Conservation (phyloP, 1,140 invertebrate species). For the Drosophila subpulchrella region DNA sequence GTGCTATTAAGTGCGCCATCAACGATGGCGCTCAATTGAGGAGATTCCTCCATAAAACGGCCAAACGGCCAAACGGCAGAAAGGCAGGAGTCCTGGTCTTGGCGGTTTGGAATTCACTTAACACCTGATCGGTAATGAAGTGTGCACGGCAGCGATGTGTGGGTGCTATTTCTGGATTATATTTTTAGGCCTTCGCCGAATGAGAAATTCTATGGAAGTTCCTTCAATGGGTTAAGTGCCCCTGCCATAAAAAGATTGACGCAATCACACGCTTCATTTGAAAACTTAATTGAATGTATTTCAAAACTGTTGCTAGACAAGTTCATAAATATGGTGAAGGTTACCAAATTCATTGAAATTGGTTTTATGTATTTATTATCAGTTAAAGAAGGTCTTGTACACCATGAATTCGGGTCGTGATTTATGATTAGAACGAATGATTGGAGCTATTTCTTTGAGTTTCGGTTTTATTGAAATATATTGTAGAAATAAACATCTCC, state of each 20-base stretch:
- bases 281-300: not conserved
- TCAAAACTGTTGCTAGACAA: not conserved
- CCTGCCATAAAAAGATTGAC: not conserved
- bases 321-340: not conserved
- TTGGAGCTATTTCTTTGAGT: too few relatives aligned
- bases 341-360: not conserved
- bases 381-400: not conserved
- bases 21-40: slow-evolving; percentile 69
- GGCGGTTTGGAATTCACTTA: slow-evolving; percentile 57
- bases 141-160: slow-evolving; percentile 27
- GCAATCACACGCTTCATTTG: not conserved
- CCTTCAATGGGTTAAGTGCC: too few relatives aligned
- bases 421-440: too few relatives aligned
- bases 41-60: slow-evolving; percentile 71
- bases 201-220: not conserved
- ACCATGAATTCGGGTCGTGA: too few relatives aligned
- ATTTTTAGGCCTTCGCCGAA: slow-evolving; percentile 20
- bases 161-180: slow-evolving; percentile 18
- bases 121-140: slow-evolving; percentile 73
- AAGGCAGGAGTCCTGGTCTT: slow-evolving; percentile 48
- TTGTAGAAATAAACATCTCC: not conserved
- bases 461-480: too few relatives aligned
- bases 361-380: not conserved
- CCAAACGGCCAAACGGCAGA: slow-evolving; percentile 12
- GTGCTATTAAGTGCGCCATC: slow-evolving; percentile 76